phyloP scores from a whole-genome alignment of 2,888 invertebrate genomes.

The Harpalus rufipes region DNA sequence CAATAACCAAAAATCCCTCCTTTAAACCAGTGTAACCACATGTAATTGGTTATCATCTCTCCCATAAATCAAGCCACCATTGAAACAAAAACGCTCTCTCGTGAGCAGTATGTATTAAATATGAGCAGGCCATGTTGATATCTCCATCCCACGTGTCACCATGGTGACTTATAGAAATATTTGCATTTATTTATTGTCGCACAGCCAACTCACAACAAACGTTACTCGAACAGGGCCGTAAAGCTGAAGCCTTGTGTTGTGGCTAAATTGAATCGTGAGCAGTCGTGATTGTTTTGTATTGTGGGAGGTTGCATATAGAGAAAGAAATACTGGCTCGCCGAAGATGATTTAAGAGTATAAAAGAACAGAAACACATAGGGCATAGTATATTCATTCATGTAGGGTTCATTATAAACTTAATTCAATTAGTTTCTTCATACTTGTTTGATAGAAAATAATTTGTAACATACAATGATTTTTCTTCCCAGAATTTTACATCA shows the following conservation, averaged over 20 bases:
- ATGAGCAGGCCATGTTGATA: slow-evolving; percentile 56
- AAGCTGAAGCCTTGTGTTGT: neutral
- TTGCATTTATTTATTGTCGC: slow-evolving; percentile 65
- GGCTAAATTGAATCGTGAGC: slow-evolving; percentile 29
- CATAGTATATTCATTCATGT: too few relatives aligned
- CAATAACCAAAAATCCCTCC: neutral
- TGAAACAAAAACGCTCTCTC: slow-evolving; percentile 46
- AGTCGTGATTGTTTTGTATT: slow-evolving; percentile 28
- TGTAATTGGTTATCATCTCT: neutral
- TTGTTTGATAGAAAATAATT: too few relatives aligned
- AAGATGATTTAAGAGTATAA: neutral
- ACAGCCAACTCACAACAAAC: neutral
- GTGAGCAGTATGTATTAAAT: slow-evolving; percentile 57
- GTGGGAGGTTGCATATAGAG: neutral
- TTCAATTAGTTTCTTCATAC: too few relatives aligned
- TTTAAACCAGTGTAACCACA: neutral
- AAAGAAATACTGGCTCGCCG: neutral
- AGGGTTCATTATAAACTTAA: too few relatives aligned
- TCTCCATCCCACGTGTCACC: slow-evolving; percentile 60
- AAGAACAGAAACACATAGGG: neutral
- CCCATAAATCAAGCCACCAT: slow-evolving; percentile 55
- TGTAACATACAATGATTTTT: too few relatives aligned
- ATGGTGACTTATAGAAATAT: slow-evolving; percentile 64
- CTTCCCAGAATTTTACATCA: too few relatives aligned
- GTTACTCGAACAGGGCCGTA: too few relatives aligned